A percentile compares a stretch with the other conserved stretches of the same genome.
These are phyloP conservation scores for Euura lappo DNA, from an alignment of 1,140 invertebrate genomes.

Conservation along the genomic window DNA sequence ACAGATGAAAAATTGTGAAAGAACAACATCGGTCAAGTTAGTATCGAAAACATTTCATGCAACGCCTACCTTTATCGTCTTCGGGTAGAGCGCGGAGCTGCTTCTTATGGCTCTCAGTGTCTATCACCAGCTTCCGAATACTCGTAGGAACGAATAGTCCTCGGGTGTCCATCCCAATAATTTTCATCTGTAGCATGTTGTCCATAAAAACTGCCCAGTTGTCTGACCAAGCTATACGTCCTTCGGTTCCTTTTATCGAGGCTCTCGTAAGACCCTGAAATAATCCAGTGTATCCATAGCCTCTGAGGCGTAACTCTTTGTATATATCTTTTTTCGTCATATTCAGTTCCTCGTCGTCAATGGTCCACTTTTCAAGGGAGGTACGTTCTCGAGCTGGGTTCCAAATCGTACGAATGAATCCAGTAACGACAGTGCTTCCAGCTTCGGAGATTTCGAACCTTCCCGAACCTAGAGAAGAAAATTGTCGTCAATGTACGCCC, in stretches of 20 bases:
- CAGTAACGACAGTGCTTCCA: conserved; percentile 76
- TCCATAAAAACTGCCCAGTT: conserved; percentile 91
- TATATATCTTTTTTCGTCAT: conserved; percentile 77
- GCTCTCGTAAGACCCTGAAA: conserved; percentile 69
- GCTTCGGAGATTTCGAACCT: conserved; percentile 68
- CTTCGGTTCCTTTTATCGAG: conserved; percentile 57
- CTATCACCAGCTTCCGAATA: conserved; percentile 76
- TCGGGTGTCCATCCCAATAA: conserved; percentile 73
- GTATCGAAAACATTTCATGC: too few relatives aligned
- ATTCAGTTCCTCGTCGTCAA: conserved; percentile 33
- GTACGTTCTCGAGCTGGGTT: conserved; percentile 48
- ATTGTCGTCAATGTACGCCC: too few relatives aligned
- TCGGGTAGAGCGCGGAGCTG: background rate
- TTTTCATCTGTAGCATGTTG: conserved; percentile 85
- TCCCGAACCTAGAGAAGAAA: background rate
- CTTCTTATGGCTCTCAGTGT: conserved; percentile 68
- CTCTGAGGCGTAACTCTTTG: conserved; percentile 84
- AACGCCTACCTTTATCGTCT: conserved; percentile 27
- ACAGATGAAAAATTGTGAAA: too few relatives aligned
- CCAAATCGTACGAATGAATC: conserved; percentile 66
- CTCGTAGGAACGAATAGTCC: conserved; percentile 80
- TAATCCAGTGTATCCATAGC: conserved; percentile 84
- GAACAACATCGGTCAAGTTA: too few relatives aligned
- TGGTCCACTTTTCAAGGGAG: conserved; percentile 30
- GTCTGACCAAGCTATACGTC: conserved; percentile 66